phyloP scores from a whole-genome alignment of 2,113 vertebrate genomes.

The Dendrocopos noguchii region DNA sequence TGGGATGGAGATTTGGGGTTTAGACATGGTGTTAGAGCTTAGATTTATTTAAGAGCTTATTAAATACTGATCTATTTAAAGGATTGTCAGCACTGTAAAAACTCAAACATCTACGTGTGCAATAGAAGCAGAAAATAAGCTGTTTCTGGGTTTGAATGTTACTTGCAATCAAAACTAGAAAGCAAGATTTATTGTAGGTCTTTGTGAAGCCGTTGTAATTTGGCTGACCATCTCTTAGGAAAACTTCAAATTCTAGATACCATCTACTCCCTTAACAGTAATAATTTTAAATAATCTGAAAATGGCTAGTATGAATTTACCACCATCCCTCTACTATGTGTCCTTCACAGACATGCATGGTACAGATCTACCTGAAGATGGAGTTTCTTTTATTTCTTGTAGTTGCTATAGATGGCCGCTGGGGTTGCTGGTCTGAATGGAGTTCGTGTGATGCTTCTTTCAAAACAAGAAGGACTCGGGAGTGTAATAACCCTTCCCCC shows the following conservation, averaged over 20 bases:
- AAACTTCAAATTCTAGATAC: neutral
- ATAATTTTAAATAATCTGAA: neutral
- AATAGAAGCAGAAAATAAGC: neutral
- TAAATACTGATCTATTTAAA: neutral
- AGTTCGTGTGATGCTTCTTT: slow-evolving; percentile 77
- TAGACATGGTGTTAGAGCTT: neutral
- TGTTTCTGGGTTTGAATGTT: neutral
- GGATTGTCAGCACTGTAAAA: neutral
- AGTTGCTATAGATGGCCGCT: slow-evolving; percentile 87
- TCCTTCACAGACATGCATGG: neutral
- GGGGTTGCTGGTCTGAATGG: slow-evolving; percentile 93
- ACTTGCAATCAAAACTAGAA: neutral
- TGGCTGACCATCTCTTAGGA: neutral
- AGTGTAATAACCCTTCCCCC: slow-evolving; percentile 85
- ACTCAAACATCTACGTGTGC: neutral
- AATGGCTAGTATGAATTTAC: neutral
- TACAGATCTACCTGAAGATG: neutral
- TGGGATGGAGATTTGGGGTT: neutral
- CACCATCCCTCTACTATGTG: rapidly evolving
- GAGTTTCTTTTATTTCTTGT: neutral
- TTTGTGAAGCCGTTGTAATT: neutral
- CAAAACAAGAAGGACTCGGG: slow-evolving; percentile 78
- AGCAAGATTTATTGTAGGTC: neutral
- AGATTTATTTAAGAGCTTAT: neutral
- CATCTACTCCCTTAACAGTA: neutral